Evolutionary conservation across 2,888 invertebrate species (phyloP), one percentile per base, ranked within the genome.

Genomic region (Napeogenes inachia): DNA sequence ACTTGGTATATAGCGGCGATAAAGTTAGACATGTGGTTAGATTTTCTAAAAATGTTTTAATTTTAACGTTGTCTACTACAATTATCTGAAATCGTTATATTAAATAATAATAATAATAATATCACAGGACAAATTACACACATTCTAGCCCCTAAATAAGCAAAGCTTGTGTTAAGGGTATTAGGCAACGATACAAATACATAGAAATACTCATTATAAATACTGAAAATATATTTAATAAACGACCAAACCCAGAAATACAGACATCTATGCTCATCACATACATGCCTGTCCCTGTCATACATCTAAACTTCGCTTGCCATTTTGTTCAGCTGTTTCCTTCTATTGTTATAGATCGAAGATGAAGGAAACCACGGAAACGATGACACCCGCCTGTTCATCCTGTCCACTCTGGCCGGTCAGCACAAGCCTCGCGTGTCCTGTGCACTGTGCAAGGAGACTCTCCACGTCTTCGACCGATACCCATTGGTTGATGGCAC

Each of bases 311-410:
- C 5, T 35, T 35, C 2, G 35, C 2, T 6, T 35, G 35, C 6
- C 6, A 35, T 35, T 35, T 35, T 2, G 35, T 35, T 35, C 6
- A 35, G 3, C 3, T 35, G 35, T 35, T 5, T 42, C 10, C 5
- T 42, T 42, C 1, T 42, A 13, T 85, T 87, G 92, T 91, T 93
- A 57, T 92, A 98, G 96, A 98, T 99, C 93, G 99, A 99, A 90
- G 99, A 99, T 82, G 99, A 99, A 83, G 98, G 98, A 69, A 97
- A 98, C 88, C 98, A 98, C 84, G 99, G 99, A 76, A 99, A 99
- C 88, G 99, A 99, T 83, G 99, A 99, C 83, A 98, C 98, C 57
- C 94, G 99, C 73, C 95, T 97, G 79, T 99, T 99, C 92, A 97
- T 99, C 75, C 92, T 99, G 80, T 97, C 98, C 66, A 98, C 97